Base-by-base conservation (phyloP, 2,797 vertebrate genomes). In the Lithobates sylvaticus region DNA sequence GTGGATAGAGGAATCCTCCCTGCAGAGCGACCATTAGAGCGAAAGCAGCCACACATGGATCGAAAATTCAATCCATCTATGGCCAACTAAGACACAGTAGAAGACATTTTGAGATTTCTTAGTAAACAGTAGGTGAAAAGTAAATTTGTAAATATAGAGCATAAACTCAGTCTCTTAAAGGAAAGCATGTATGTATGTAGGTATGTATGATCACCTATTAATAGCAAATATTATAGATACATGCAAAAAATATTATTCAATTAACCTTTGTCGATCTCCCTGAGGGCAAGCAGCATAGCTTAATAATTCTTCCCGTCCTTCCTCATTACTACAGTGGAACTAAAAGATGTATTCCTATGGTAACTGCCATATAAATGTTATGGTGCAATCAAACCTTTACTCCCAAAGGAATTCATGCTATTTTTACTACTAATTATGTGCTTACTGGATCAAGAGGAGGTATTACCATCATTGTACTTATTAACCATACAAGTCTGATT, bases 401-500 rank as follows among this genome's bases (percentile, higher is more conserved):
- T 77, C 75, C 54, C 36, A 78, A 10, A 78, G 64, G 64, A 68
- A 39, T 67, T 32, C 23, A 44, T 68, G 21, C 32, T 79, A 67
- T 79, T 79, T 79, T 68, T 79, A 65, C 61, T 44, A 64, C 64
- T 79, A 79, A 79, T 79, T 79, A 79, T 79, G 8, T 44, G 2
- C 12, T 44, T 29, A 68, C 50, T 18, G 15, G 50, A 54, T 4
- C 1, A 54, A 54, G 50, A 18, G 16, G 0, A 18, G 50, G 50
- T 1, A 54, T 54, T 54, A 18, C 50, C 16, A 54, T 54, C 16
- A 54, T 6, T 16, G 50, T 54, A 54, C 50, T 54, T 18, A 54
- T 54, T 54, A 54, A 54, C 26, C 39, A 26, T 74, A 39, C 10
- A 29, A 47, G 72, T 21, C 69, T 71, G 39, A 39, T 39, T 39